Evolutionary conservation across 1,140 invertebrate genomes (phyloP).

Genomic region (Paralvinella palmiformis): DNA sequence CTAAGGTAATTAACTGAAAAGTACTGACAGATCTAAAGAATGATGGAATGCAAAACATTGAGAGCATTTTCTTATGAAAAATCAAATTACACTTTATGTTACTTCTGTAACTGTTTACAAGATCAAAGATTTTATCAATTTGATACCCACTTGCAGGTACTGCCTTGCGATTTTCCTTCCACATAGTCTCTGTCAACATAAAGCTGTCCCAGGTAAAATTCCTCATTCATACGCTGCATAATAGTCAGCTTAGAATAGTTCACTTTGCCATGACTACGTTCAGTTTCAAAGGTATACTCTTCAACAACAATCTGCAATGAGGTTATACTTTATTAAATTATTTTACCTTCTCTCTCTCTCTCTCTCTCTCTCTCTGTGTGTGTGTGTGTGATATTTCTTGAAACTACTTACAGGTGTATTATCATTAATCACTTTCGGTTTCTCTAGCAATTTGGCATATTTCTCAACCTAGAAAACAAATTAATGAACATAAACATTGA

Average conservation of each 20-base stretch:
- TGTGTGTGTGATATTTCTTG: too few species aligned
- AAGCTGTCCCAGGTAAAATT: slow-evolving; percentile 79
- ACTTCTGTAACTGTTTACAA: neutral
- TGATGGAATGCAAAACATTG: too few species aligned
- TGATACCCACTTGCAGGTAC: slow-evolving; percentile 64
- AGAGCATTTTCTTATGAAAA: too few species aligned
- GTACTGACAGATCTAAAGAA: too few species aligned
- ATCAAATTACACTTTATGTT: neutral
- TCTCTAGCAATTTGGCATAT: slow-evolving; percentile 57
- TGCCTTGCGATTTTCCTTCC: slow-evolving; percentile 73
- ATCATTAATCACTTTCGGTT: slow-evolving; percentile 64
- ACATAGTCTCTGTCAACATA: slow-evolving; percentile 81
- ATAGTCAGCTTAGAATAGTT: slow-evolving; percentile 82
- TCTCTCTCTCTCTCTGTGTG: too few species aligned
- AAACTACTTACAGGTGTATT: slow-evolving; percentile 60
- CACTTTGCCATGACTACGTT: slow-evolving; percentile 60
- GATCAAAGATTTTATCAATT: slow-evolving; percentile 8
- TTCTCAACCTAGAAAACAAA: slow-evolving; percentile 24
- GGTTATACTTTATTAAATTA: too few species aligned
- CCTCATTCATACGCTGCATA: slow-evolving; percentile 74
- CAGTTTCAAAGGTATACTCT: slow-evolving; percentile 81
- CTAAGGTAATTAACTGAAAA: too few species aligned
- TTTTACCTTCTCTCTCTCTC: too few species aligned
- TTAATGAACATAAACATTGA: neutral
- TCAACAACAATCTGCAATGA: slow-evolving; percentile 68